These are phyloP conservation scores for Drosophila subquinaria DNA, from an alignment of 2,888 invertebrate genomes.

Conservation along the genomic window DNA sequence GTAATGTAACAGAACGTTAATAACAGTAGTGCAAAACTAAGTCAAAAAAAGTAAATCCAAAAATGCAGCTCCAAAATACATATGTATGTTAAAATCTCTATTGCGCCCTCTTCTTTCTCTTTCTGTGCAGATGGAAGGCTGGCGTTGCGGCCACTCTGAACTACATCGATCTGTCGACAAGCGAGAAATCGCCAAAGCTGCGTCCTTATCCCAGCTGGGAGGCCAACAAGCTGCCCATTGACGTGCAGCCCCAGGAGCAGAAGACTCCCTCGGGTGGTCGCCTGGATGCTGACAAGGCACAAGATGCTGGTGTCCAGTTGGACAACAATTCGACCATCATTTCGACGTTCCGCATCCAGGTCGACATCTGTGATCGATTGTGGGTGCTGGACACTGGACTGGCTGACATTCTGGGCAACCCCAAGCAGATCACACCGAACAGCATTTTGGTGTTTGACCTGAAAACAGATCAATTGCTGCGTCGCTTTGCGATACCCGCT, in stretches of 20 bases:
- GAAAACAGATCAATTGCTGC: conserved; percentile 90
- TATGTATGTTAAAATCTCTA: neutral
- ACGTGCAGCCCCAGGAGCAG: conserved; percentile 84
- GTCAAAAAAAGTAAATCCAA: too few relatives aligned
- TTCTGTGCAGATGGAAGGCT: conserved; percentile 87
- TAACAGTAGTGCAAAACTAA: too few relatives aligned
- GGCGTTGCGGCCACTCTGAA: conserved; percentile 91
- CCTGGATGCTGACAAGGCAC: conserved; percentile 83
- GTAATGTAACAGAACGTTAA: too few relatives aligned
- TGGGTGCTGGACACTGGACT: conserved; percentile 93
- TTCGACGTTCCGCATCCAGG: conserved; percentile 90
- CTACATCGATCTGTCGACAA: conserved; percentile 87
- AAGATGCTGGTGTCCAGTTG: conserved; percentile 85
- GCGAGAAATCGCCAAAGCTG: conserved; percentile 90
- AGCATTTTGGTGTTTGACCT: conserved; percentile 90
- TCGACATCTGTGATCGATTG: conserved; percentile 92
- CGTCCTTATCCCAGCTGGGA: conserved; percentile 92
- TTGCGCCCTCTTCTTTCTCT: neutral
- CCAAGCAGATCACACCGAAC: conserved; percentile 88
- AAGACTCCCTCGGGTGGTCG: conserved; percentile 82
- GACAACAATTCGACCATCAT: conserved; percentile 88
- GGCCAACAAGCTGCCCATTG: conserved; percentile 91
- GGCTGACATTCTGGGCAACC: conserved; percentile 90
- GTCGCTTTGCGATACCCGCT: conserved; percentile 89
- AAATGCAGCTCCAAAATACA: too few relatives aligned